Percentiles rank a stretch among this genome's conserved stretches.
These are phyloP conservation scores for Phortica okadai DNA, from an alignment of 2,888 invertebrate genomes.

Conservation along the genomic window DNA sequence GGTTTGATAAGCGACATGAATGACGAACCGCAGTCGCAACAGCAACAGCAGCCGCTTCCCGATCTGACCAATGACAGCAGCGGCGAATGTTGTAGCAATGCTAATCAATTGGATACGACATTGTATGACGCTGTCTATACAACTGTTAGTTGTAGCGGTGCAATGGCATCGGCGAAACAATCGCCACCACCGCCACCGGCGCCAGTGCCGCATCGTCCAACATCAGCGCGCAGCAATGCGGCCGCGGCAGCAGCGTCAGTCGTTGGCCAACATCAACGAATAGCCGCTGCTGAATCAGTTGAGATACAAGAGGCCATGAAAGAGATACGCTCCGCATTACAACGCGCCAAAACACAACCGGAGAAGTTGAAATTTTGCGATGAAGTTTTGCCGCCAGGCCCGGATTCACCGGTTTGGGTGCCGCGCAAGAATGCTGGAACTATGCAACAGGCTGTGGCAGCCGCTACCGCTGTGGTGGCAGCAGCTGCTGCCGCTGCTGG, in stretches of 20 bases:
- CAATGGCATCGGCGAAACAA: constrained; percentile 54
- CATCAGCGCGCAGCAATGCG: constrained; percentile 11
- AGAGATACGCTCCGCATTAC: constrained; percentile 88
- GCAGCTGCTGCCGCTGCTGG: background rate
- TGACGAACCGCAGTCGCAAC: constrained; percentile 39
- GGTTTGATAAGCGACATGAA: constrained; percentile 46
- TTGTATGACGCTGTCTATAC: constrained; percentile 72
- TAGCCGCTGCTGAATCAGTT: constrained; percentile 79
- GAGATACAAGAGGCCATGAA: constrained; percentile 83
- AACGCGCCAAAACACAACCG: constrained; percentile 76
- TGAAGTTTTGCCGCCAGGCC: constrained; percentile 71
- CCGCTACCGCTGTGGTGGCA: constrained; percentile 3
- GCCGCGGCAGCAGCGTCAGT: constrained; percentile 36
- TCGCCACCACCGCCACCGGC: constrained; percentile 83
- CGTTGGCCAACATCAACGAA: constrained; percentile 1
- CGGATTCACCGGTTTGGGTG: constrained; percentile 76
- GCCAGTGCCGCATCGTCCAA: constrained; percentile 81
- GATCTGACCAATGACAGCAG: background rate
- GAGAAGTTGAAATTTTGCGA: constrained; percentile 74
- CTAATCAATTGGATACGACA: constrained; percentile 41
- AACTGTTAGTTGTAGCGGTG: background rate
- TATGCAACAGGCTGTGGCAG: constrained; percentile 28
- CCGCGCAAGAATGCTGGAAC: constrained; percentile 63
- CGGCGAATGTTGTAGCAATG: constrained; percentile 33
- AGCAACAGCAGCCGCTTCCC: constrained; percentile 21